These are phyloP conservation scores for Palaemon carinicauda DNA, from an alignment of 1,140 invertebrate genomes.

Conservation along the genomic window DNA sequence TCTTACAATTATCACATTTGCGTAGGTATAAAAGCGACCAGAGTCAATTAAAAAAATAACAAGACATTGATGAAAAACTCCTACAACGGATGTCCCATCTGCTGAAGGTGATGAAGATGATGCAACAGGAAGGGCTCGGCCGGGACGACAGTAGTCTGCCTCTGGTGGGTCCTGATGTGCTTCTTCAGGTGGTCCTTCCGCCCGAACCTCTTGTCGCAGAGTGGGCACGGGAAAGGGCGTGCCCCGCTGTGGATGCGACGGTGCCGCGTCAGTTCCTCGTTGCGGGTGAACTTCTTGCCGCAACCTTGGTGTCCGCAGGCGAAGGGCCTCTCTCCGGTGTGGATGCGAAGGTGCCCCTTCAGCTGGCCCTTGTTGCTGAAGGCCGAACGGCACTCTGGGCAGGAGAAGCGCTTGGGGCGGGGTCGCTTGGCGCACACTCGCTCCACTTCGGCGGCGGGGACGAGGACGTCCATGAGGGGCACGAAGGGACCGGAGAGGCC, in stretches of 20 bases:
- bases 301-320: conserved; percentile 84
- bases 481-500: conserved; percentile 16
- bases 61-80: too few species aligned
- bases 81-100: background rate
- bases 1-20: too few species aligned
- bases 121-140: background rate
- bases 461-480: conserved; percentile 36
- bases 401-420: conserved; percentile 87
- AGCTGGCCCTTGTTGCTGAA: conserved; percentile 94
- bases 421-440: conserved; percentile 41
- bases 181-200: conserved; percentile 76
- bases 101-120: background rate
- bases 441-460: conserved; percentile 48
- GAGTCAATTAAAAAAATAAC: too few species aligned
- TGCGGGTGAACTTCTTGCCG: conserved; percentile 89
- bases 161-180: conserved; percentile 73
- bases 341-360: conserved; percentile 88
- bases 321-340: conserved; percentile 88
- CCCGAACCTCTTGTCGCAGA: conserved; percentile 87
- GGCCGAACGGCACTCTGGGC: conserved; percentile 85
- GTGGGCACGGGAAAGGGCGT: conserved; percentile 79
- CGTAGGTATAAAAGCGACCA: too few species aligned
- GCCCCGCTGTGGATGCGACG: conserved; percentile 78
- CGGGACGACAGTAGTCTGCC: conserved; percentile 7
- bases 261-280: conserved; percentile 91